These are phyloP conservation scores for Pseudomyrmex flavicornis DNA, from an alignment of 1,140 invertebrate species.

Conservation along the genomic window DNA sequence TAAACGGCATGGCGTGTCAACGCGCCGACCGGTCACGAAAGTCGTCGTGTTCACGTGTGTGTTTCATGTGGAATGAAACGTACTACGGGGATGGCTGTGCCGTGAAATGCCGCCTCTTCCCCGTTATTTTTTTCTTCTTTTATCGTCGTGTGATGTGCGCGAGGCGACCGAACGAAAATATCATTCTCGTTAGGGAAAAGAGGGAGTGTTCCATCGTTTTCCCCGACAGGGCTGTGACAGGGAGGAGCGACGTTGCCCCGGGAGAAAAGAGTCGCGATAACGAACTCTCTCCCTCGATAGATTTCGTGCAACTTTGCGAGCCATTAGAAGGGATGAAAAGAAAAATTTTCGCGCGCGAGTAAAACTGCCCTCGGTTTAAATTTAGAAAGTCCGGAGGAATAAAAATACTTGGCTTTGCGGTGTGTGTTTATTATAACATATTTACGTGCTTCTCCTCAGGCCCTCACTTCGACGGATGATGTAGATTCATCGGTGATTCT, in stretches of 20 bases:
- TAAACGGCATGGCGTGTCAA: slow-evolving; percentile 49
- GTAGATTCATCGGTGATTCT: no score
- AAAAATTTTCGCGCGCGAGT: slow-evolving; percentile 14
- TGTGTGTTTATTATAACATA: no score
- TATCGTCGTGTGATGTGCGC: not conserved
- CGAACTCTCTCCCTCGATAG: slow-evolving; percentile 38
- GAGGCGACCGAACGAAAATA: slow-evolving; percentile 16
- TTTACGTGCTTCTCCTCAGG: no score
- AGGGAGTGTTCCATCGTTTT: not conserved
- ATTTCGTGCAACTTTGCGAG: slow-evolving; percentile 30
- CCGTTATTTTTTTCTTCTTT: not conserved
- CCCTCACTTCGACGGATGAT: no score
- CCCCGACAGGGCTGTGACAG: slow-evolving; percentile 3
- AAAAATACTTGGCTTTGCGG: no score
- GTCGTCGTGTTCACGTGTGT: slow-evolving; percentile 47
- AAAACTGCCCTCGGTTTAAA: not conserved
- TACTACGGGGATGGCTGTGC: not conserved
- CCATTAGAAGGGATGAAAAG: not conserved
- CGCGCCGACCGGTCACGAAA: slow-evolving; percentile 67
- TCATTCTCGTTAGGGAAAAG: slow-evolving; percentile 15
- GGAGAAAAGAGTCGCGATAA: slow-evolving; percentile 21
- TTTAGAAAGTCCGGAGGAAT: no score
- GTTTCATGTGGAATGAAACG: not conserved
- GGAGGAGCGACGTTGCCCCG: slow-evolving; percentile 2
- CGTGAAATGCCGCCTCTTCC: not conserved